Evolutionary conservation across 2,888 invertebrate species (phyloP).

Genomic region (Apotomis capreana): DNA sequence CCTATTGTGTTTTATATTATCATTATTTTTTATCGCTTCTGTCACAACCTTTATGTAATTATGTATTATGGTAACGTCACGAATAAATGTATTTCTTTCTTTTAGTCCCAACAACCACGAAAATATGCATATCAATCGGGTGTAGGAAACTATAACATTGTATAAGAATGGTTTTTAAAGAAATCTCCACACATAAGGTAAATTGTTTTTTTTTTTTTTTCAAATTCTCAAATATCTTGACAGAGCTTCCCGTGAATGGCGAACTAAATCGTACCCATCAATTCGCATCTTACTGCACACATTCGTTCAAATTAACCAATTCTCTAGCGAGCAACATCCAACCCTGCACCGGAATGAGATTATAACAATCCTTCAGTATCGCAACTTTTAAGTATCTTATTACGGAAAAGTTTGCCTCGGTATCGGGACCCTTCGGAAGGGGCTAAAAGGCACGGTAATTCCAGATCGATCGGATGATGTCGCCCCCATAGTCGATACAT

Average conservation of each 20-base stretch:
- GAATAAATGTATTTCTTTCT: too few relatives aligned
- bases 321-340: slow-evolving; percentile 14
- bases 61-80: too few relatives aligned
- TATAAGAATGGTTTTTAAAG: too few relatives aligned
- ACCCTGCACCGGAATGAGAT: slow-evolving; percentile 27
- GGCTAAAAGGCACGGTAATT: slow-evolving; percentile 49
- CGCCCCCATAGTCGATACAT: slow-evolving; percentile 53
- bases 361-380: slow-evolving; percentile 42
- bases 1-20: too few relatives aligned
- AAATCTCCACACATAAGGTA: not conserved
- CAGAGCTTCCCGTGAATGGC: not conserved
- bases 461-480: slow-evolving; percentile 56
- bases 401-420: slow-evolving; percentile 37
- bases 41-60: too few relatives aligned
- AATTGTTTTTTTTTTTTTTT: not conserved
- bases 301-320: slow-evolving; percentile 17
- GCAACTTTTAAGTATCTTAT: slow-evolving; percentile 43
- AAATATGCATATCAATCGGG: too few relatives aligned
- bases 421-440: slow-evolving; percentile 48
- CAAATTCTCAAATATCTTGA: not conserved
- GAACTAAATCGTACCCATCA: slow-evolving; percentile 9
- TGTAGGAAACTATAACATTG: too few relatives aligned
- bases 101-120: too few relatives aligned
- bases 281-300: not conserved
- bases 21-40: too few relatives aligned